Evolutionary conservation across 2,113 vertebrate species (phyloP), one percentile per base, ranked within the genome.

Genomic region (Trematomus loennbergii): DNA sequence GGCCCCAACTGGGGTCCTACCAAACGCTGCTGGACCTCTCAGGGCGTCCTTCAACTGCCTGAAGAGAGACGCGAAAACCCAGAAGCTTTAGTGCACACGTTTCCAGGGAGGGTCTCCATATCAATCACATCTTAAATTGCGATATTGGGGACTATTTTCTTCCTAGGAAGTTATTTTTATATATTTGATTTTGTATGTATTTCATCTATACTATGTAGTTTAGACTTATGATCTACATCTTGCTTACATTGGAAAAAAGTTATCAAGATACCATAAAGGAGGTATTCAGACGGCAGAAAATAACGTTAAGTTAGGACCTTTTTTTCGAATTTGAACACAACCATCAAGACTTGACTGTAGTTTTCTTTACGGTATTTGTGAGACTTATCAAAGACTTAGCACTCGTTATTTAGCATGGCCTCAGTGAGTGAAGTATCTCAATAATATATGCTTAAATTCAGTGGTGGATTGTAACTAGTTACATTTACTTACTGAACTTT

Each of bases 21-120:
- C 77, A 85, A 77, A 72, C 43, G 36, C 57, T 63, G 29, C 74
- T 46, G 69, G 59, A 77, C 68, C 68, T 52, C 82, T 55, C 72
- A 66, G 49, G 58, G 48, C 33, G 49, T 52, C 66, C 29, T 64
- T 72, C 29, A 16, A 87, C 64, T 46, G 77, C 52, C 67, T 68
- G 25, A 29, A 7, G 61, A 75, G 49, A 77, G 65, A 5, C 11
- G 36, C 25, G 36, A 40, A 40, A 40, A 53, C 62, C 61, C 65
- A 46, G 12, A 4, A 43, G 64, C 77, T 69, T 74, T 22, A 17
- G 33, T 54, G 25, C 46, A 74, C 50, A 64, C 70, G 50, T 54
- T 52, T 64, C 22, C n/a, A 64, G 59, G 49, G 55, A 49, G 40
- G 33, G 13, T 68, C 57, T 63, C 20, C 2, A 6, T 40, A 69